These are phyloP conservation scores for Rhopalosiphum maidis DNA, from an alignment of 1,140 invertebrate genomes.

Conservation along the genomic window DNA sequence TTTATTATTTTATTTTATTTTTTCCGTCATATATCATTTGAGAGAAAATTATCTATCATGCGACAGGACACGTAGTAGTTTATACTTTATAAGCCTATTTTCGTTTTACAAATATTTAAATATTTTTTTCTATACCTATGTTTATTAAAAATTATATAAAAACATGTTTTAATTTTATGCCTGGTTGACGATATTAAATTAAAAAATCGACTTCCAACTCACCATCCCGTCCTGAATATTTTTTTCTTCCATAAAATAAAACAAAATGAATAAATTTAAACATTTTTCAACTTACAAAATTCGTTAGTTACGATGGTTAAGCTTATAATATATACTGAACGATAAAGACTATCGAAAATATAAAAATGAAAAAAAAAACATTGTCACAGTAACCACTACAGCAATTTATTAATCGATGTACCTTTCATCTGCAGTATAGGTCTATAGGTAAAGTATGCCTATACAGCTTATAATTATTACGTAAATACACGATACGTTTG, in stretches of 20 bases:
- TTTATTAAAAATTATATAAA: background rate
- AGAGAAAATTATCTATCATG: background rate
- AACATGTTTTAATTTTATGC: background rate
- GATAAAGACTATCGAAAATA: background rate
- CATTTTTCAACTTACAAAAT: background rate
- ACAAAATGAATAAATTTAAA: background rate
- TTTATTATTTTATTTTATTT: conserved; percentile 2
- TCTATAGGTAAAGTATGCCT: background rate
- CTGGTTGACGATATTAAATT: background rate
- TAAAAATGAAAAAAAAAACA: background rate
- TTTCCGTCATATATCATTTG: background rate
- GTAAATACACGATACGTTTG: background rate
- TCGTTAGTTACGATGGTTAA: background rate
- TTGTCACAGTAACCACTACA: background rate
- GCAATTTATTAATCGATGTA: background rate
- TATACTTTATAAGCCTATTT: conserved; percentile 7
- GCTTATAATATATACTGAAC: background rate
- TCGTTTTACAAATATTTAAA: background rate
- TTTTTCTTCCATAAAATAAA: background rate
- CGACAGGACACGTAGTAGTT: background rate
- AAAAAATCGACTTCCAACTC: background rate
- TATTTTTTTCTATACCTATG: background rate
- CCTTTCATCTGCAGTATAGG: background rate
- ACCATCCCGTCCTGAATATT: background rate
- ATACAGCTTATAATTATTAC: background rate